Evolutionary conservation across 2,113 vertebrate genomes (phyloP).

Genomic region (Hippocampus comes): DNA sequence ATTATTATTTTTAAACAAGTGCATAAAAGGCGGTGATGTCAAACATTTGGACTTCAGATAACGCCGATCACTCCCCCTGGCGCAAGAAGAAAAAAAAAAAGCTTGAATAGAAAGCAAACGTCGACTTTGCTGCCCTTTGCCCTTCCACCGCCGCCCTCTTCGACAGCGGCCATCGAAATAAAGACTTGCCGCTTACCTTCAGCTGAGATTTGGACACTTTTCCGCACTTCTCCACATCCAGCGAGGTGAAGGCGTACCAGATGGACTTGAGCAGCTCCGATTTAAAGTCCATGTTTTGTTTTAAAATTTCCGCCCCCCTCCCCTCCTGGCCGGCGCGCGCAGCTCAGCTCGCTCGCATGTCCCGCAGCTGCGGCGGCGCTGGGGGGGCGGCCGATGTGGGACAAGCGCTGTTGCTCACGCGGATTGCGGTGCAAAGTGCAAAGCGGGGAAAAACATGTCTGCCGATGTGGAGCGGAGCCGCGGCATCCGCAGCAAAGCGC

Average conservation of each 20-base stretch:
- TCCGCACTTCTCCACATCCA: constrained; percentile 73
- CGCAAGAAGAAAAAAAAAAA: background rate
- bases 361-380: no score
- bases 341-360: background rate
- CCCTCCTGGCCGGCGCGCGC: constrained; percentile 8
- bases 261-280: constrained; percentile 75
- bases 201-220: constrained; percentile 77
- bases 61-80: background rate
- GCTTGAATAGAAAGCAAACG: background rate
- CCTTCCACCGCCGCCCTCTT: background rate
- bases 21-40: background rate
- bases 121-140: background rate
- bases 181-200: constrained; percentile 60
- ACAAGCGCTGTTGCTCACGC: constrained; percentile 33
- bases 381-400: constrained; percentile 28
- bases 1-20: no score
- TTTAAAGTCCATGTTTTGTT: constrained; percentile 66
- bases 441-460: constrained; percentile 5
- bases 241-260: constrained; percentile 76
- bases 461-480: constrained; percentile 46
- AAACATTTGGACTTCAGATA: background rate
- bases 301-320: background rate
- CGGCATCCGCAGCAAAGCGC: constrained; percentile 27
- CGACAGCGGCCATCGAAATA: background rate
- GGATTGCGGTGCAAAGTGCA: constrained; percentile 27